These are phyloP conservation scores for Cyprinodon variegatus DNA, from an alignment of 2,113 vertebrate genomes.

Conservation along the genomic window DNA sequence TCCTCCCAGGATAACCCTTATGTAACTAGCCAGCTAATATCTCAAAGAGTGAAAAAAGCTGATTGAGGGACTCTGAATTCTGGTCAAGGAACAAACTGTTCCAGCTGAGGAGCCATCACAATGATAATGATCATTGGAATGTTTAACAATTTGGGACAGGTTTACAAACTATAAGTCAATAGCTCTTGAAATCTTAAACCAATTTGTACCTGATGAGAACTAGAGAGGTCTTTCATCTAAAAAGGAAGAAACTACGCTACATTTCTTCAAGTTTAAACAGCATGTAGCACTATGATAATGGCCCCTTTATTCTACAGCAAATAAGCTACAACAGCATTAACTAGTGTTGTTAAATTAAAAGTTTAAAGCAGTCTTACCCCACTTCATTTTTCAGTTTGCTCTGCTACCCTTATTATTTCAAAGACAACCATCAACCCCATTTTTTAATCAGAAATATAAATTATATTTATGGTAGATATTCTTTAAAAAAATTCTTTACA, in stretches of 20 bases:
- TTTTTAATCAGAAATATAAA: too few relatives aligned
- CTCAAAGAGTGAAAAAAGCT: slow-evolving; percentile 48
- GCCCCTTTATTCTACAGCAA: not conserved
- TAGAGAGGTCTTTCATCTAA: slow-evolving; percentile 35
- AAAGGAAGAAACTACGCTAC: slow-evolving; percentile 31
- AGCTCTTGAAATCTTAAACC: slow-evolving; percentile 56
- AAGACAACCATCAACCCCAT: too few relatives aligned
- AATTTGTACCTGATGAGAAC: slow-evolving; percentile 51
- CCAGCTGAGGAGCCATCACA: slow-evolving; percentile 49
- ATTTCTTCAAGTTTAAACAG: slow-evolving; percentile 49
- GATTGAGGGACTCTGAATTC: slow-evolving; percentile 49
- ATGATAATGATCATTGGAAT: slow-evolving; percentile 51
- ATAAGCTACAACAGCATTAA: too few relatives aligned
- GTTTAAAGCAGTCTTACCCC: too few relatives aligned
- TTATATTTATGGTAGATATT: too few relatives aligned
- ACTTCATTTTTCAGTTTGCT: too few relatives aligned
- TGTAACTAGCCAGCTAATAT: slow-evolving; percentile 47
- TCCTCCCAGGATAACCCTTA: slow-evolving; percentile 69
- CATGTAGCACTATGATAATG: slow-evolving; percentile 5
- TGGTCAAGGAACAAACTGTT: slow-evolving; percentile 67
- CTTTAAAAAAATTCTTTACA: too few relatives aligned
- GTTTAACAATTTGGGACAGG: slow-evolving; percentile 55
- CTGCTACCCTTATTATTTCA: too few relatives aligned
- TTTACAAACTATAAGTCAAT: slow-evolving; percentile 70
- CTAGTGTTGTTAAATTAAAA: too few relatives aligned